A percentile compares a stretch with the other conserved stretches of the same genome.
Evolutionary conservation across 2,797 vertebrate species (phyloP).

Genomic region (Anguilla megastoma): DNA sequence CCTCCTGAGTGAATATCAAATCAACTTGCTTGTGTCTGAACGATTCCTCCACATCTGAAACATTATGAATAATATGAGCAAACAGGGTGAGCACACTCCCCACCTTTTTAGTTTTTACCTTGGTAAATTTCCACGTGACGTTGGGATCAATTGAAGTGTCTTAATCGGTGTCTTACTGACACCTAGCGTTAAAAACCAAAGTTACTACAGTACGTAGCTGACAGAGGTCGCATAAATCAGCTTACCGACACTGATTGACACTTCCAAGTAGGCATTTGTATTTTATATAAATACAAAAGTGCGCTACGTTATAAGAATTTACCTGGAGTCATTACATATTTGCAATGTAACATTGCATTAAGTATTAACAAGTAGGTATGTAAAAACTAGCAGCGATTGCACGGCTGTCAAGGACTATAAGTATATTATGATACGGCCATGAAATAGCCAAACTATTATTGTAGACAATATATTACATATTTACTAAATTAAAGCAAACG

Average conservation of each 20-base stretch:
- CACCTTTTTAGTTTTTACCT: neutral
- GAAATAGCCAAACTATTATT: constrained; percentile 47
- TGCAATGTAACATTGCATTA: neutral
- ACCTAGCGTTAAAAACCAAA: constrained; percentile 12
- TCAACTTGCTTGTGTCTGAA: neutral
- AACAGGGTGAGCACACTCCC: neutral
- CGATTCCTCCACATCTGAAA: neutral
- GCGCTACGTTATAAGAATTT: neutral
- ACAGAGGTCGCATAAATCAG: neutral
- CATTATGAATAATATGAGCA: neutral
- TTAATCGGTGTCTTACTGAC: constrained; percentile 13
- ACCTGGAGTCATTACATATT: neutral
- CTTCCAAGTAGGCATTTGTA: neutral
- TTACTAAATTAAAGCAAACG: neutral
- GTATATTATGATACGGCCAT: neutral
- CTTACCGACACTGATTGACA: neutral
- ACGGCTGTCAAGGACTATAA: neutral
- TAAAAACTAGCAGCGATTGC: neutral
- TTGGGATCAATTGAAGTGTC: neutral
- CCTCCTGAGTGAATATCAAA: neutral
- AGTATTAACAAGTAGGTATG: neutral
- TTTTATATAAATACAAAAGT: neutral
- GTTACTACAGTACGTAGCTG: neutral
- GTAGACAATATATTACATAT: constrained; percentile 39
- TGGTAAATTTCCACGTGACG: neutral